Conservation (phyloP, 1,140 invertebrate genomes). For the Drosophila guanche region DNA sequence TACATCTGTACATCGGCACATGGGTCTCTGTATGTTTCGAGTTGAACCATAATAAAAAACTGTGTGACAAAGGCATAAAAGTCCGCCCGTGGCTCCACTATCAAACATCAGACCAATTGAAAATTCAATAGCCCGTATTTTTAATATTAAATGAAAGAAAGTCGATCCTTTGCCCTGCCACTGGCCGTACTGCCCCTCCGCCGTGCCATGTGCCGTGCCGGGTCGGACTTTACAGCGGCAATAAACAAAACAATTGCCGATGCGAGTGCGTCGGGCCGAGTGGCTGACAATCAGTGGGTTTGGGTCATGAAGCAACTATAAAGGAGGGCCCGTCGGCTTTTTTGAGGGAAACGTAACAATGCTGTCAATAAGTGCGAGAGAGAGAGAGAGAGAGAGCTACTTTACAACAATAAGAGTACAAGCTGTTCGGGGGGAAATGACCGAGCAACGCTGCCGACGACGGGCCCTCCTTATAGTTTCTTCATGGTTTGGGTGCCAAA, state of each 20-base stretch:
- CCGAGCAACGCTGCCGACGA: no score
- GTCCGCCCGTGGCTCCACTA: constrained; percentile 30
- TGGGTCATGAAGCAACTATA: no score
- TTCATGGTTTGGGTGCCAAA: no score
- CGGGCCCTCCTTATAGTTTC: no score
- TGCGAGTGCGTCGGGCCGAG: neutral
- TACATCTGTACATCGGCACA: neutral
- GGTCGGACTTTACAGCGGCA: constrained; percentile 24
- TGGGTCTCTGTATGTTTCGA: neutral
- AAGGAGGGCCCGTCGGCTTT: no score
- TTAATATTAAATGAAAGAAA: constrained; percentile 43
- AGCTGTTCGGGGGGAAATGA: no score
- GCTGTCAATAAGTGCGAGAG: no score
- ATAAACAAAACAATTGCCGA: constrained; percentile 31
- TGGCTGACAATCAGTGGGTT: neutral
- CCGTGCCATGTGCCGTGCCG: neutral
- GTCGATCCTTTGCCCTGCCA: neutral
- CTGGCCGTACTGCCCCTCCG: neutral
- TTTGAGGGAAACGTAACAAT: no score
- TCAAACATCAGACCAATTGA: constrained; percentile 60
- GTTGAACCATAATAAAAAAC: constrained; percentile 20
- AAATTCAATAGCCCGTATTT: constrained; percentile 52
- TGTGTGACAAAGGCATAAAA: constrained; percentile 52
- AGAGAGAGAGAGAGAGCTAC: no score
- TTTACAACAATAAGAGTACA: no score